Evolutionary conservation across 2,888 invertebrate species (phyloP).

Genomic region (Sinodicranocentrus sp.): DNA sequence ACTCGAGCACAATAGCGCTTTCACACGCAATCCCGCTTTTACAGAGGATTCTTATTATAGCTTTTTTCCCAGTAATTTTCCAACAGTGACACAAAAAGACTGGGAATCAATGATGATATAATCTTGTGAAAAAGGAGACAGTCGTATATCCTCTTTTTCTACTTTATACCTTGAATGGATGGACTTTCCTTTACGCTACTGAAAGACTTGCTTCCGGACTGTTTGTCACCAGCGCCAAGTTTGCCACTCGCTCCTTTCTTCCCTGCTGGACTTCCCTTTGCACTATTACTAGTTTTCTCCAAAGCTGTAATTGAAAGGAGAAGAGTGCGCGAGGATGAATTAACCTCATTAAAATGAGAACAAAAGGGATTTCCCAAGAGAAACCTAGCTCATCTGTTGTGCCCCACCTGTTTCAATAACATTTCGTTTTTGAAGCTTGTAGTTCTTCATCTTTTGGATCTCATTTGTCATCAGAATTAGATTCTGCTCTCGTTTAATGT

Average conservation of each 20-base stretch:
- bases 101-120: neutral
- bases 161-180: constrained; percentile 55
- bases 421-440: constrained; percentile 60
- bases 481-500: constrained; percentile 62
- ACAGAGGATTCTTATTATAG: too few relatives aligned
- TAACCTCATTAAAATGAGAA: constrained; percentile 17
- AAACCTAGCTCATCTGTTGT: too few relatives aligned
- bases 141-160: neutral
- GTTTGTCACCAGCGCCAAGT: neutral
- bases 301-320: constrained; percentile 22
- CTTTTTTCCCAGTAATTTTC: too few relatives aligned
- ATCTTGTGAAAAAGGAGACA: neutral
- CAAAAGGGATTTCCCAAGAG: too few relatives aligned
- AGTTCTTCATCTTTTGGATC: constrained; percentile 68
- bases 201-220: constrained; percentile 66
- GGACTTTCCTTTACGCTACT: constrained; percentile 46
- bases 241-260: constrained; percentile 9
- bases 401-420: constrained; percentile 62
- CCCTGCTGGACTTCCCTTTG: constrained; percentile 39
- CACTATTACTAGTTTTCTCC: constrained; percentile 40
- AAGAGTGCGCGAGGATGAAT: neutral
- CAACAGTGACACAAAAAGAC: too few relatives aligned
- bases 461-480: constrained; percentile 66
- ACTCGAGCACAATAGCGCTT: neutral
- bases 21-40: neutral